Evolutionary conservation across 2,113 vertebrate species (phyloP).

Genomic region (Guaruba guarouba): DNA sequence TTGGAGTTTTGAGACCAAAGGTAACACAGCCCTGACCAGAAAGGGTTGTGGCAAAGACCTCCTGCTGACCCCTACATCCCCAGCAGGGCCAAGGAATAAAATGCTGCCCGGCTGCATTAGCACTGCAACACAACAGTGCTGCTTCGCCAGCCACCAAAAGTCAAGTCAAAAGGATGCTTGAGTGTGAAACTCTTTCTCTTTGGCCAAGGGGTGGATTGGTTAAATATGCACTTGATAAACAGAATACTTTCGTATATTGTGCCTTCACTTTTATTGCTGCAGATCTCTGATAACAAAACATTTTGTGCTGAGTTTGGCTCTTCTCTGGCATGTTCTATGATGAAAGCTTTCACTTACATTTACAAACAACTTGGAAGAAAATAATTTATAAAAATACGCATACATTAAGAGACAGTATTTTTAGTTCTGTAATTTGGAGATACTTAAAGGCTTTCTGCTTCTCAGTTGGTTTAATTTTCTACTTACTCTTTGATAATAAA

Average conservation of each 20-base stretch:
- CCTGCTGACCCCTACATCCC: background rate
- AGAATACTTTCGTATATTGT: background rate
- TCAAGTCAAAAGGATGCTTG: background rate
- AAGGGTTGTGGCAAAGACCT: background rate
- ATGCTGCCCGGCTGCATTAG: accelerated
- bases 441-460: background rate
- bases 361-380: background rate
- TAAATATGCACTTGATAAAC: background rate
- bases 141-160: background rate
- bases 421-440: background rate
- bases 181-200: background rate
- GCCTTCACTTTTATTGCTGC: background rate
- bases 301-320: background rate
- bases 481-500: background rate
- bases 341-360: background rate
- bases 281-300: background rate
- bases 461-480: background rate
- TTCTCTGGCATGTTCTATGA: background rate
- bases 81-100: background rate
- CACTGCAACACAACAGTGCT: background rate
- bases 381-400: background rate
- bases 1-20: background rate
- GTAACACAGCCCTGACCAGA: background rate
- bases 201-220: background rate
- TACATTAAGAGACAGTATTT: background rate